phyloP scores from a whole-genome alignment of 2,888 invertebrate genomes.

The Meghimatium bilineatum region DNA sequence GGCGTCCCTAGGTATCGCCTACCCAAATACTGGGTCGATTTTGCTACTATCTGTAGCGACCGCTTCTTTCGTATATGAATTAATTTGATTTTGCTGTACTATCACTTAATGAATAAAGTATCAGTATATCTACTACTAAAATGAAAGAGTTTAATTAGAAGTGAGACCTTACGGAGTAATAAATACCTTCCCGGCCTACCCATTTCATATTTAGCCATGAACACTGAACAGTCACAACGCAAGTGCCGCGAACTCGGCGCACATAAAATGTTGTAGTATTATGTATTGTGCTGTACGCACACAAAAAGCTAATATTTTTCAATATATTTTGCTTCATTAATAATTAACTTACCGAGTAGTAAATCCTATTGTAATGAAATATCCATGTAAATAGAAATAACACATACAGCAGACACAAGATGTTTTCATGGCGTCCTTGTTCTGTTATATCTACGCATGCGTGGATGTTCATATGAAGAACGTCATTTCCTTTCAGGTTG shows the following conservation, averaged over 20 bases:
- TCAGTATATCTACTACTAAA: neutral
- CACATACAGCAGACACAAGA: constrained; percentile 21
- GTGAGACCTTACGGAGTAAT: no score
- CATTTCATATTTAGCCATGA: no score
- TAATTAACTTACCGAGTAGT: neutral
- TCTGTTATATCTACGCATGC: constrained; percentile 35
- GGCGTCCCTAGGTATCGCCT: constrained; percentile 45
- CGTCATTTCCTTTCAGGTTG: constrained; percentile 29
- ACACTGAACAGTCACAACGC: neutral
- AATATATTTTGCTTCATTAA: neutral
- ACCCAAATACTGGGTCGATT: neutral
- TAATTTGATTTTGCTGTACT: neutral
- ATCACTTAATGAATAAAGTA: neutral
- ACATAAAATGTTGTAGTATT: neutral
- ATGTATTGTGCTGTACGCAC: neutral
- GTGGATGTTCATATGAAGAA: neutral
- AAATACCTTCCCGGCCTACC: no score
- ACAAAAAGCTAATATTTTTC: neutral
- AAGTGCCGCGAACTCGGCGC: neutral
- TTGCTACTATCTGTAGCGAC: neutral
- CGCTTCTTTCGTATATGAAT: neutral
- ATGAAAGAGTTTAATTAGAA: neutral
- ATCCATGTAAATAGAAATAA: neutral
- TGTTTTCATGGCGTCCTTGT: constrained; percentile 49
- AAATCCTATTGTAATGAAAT: neutral